Evolutionary conservation across 1,140 invertebrate genomes (phyloP).

Genomic region (Streblospio benedicti): DNA sequence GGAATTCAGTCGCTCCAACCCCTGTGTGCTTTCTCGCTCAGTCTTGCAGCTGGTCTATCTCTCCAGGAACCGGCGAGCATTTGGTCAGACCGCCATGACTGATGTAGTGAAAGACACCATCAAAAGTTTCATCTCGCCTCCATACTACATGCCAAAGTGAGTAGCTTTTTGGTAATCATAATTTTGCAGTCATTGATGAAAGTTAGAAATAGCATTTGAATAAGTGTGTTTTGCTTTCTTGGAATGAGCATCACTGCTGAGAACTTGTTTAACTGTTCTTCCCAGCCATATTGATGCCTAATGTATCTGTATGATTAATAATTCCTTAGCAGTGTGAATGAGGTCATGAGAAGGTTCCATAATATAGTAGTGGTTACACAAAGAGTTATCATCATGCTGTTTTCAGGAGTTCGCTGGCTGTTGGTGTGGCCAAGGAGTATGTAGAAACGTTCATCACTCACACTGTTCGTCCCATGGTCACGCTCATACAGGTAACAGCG

Average conservation of each 20-base stretch:
- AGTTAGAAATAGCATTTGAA: not conserved
- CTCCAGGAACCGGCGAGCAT: constrained; percentile 38
- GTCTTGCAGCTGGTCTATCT: constrained; percentile 41
- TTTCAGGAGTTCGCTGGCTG: not conserved
- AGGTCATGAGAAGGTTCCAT: too few species aligned
- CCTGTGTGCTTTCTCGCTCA: too few species aligned
- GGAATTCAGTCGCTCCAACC: too few species aligned
- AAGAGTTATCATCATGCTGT: not conserved
- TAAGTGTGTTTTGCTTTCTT: not conserved
- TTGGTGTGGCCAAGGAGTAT: constrained; percentile 62
- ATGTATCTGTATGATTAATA: too few species aligned
- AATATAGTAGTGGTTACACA: too few species aligned
- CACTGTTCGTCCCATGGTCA: constrained; percentile 77
- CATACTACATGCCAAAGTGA: constrained; percentile 63
- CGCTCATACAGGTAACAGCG: constrained; percentile 72
- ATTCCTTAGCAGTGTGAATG: too few species aligned
- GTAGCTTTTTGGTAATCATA: constrained; percentile 10
- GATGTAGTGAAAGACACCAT: constrained; percentile 79
- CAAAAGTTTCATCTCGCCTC: constrained; percentile 76
- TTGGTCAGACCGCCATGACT: constrained; percentile 54
- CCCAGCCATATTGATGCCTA: too few species aligned
- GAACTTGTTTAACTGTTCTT: too few species aligned
- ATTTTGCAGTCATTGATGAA: not conserved
- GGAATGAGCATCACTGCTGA: too few species aligned
- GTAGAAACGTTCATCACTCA: constrained; percentile 80